Base-by-base conservation (phyloP, 2,797 vertebrate genomes). In the Pygocentrus nattereri region DNA sequence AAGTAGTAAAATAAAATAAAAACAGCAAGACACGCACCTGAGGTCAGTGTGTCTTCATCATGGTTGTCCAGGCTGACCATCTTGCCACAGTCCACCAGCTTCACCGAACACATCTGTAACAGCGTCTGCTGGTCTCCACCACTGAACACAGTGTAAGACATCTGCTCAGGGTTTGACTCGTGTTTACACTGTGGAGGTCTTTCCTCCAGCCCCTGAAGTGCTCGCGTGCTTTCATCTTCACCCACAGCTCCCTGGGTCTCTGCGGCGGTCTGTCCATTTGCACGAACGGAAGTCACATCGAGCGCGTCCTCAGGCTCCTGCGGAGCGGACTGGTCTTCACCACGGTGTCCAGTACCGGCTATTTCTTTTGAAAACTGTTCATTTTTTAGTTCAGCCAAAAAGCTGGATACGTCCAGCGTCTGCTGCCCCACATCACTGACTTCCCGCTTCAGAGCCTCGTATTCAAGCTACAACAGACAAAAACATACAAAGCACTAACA, bases 81-180 rank as follows among this genome's bases (percentile, higher is more conserved):
- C 47, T 23, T 68, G 21, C 65, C n/a, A 23, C 21, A 44, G 38
- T 68, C 65, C 65, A 44, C 56, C n/a, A 59, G 56, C 23, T 61
- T 61, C 27, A 30, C 23, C 30, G 27, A 27, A 21, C 59, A 61
- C 67, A 49, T 49, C n/a, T 69, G 41, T 13, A 27, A 18, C n/a
- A 49, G 21, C 1, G n/a, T 49, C 41, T 49, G n/a, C 23, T 25
- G 67, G 67, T 69, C 67, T 69, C 67, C 67, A 18, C 67, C 67
- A 18, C 47, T 27, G 25, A 44, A 69, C n/a, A 49, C 41, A 49
- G 41, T 7, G n/a, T 3, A 27, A 3, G 13, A 25, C 5, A 15
- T 69, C 65, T 44, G 21, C 12, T 59, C 8, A 1, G 67, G 41
- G n/a, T 49, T 27, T 69, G 67, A 38, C 38, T 47, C 38, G 13